Evolutionary conservation across 2,797 vertebrate species (phyloP), one percentile per base, ranked within the genome.

Genomic region (Megaceryle alcyon): DNA sequence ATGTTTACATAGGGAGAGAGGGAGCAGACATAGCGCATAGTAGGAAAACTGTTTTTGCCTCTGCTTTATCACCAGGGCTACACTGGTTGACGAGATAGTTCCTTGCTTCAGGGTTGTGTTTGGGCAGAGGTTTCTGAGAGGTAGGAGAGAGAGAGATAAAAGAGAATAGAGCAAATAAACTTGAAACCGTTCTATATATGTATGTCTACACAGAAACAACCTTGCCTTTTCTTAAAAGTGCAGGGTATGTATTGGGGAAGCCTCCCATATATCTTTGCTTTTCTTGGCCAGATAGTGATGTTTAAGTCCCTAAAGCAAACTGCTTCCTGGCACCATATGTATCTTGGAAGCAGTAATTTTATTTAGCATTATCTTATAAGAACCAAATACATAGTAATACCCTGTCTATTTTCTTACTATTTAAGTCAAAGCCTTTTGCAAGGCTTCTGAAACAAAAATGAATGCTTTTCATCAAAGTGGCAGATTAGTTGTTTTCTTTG

Each of bases 61-160:
- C 18, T 57, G 15, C 41, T 80, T 51, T 72, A 25, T 61, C 43
- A 37, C 21, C 9, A 31, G 64, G 18, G 12, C 9, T 60, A 1
- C 0, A 0, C 5, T 60, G 20, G 7, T 56, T 75, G 35, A 35
- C 43, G 35, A 18, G n/a, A 21, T 3, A 28, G 6, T 33, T 86
- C 44, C 8, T 69, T 54, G 12, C 16, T 79, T 75, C 29, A 5
- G 5, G 2, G 6, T 46, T 37, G 3, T 77, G 23, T 87, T 89
- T 54, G 25, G 31, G 15, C 9, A 79, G 43, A 79, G 46, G 26
- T 75, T 80, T 82, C 37, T 77, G 16, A 68, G 57, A 57, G 5
- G 2, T 61, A 23, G 29, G 29, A 54, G 33, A n/a, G 17, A 9
- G 7, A 48, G 63, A 19, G 29, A 17, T 66, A 43, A 14, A 26